A percentile compares a stretch with the other conserved stretches of the same genome.
These are phyloP conservation scores for Prolemur simus DNA, from an alignment of 2,113 vertebrate genomes.

Conservation along the genomic window DNA sequence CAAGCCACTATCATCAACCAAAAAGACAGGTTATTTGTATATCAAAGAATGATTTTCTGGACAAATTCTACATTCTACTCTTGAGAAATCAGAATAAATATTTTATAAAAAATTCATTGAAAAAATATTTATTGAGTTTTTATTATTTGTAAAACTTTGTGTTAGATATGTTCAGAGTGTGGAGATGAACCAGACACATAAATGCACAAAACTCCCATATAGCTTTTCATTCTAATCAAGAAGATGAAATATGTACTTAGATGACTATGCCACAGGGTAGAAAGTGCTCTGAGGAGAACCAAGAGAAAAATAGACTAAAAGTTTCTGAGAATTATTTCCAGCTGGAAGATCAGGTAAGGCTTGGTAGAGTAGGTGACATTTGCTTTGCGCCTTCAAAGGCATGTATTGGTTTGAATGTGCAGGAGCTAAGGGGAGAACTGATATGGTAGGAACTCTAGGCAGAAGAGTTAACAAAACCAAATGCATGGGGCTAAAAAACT, in stretches of 20 bases:
- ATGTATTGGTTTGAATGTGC: not conserved
- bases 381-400: not conserved
- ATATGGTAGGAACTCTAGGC: not conserved
- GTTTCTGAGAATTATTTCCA: not conserved
- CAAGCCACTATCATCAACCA: not conserved
- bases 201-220: not conserved
- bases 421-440: not conserved
- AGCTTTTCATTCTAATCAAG: not conserved
- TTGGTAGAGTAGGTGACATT: not conserved
- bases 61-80: not conserved
- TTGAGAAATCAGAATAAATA: slow-evolving; percentile 10
- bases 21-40: not conserved
- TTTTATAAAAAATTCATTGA: not conserved
- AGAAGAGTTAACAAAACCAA: not conserved
- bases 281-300: not conserved
- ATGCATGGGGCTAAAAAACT: not conserved
- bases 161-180: not conserved
- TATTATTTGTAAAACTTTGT: not conserved
- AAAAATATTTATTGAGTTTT: not conserved
- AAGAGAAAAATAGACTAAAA: not conserved
- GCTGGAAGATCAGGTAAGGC: not conserved
- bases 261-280: not conserved
- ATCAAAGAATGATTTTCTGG: not conserved
- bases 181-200: not conserved
- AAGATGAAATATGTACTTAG: not conserved